phyloP scores from a whole-genome alignment of 2,888 invertebrate species.

The Colostygia pectinataria region DNA sequence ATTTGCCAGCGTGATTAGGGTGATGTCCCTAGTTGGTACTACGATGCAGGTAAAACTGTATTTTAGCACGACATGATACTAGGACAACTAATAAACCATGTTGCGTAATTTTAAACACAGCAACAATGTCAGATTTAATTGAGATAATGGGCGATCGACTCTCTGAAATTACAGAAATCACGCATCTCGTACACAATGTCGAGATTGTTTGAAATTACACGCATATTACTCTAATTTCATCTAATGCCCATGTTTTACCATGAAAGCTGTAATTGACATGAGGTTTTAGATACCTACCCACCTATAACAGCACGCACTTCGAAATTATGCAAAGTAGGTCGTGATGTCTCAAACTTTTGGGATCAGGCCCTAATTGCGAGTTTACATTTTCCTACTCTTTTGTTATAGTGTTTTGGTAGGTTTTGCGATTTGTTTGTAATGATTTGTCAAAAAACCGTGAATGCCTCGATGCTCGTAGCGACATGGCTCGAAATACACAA shows the following conservation, averaged over 20 bases:
- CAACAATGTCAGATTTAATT: conserved; percentile 4
- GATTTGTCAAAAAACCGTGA: too few relatives aligned
- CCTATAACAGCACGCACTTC: too few relatives aligned
- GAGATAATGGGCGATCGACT: conserved; percentile 5
- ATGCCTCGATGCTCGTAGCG: too few relatives aligned
- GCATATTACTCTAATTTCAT: too few relatives aligned
- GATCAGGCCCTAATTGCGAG: too few relatives aligned
- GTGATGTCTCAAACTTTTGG: too few relatives aligned
- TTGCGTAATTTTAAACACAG: conserved; percentile 10
- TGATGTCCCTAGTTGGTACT: conserved; percentile 30
- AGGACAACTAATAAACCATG: conserved; percentile 3
- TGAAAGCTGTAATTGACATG: not conserved
- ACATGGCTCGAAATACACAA: too few relatives aligned
- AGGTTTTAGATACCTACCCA: too few relatives aligned
- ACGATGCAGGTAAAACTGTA: conserved; percentile 21
- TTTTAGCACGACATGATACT: conserved; percentile 11
- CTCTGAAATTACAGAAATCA: conserved; percentile 9
- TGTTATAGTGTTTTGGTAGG: too few relatives aligned
- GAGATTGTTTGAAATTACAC: conserved; percentile 5
- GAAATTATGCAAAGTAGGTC: too few relatives aligned
- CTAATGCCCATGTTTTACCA: conserved; percentile 1
- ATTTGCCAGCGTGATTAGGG: conserved; percentile 32
- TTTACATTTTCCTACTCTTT: too few relatives aligned
- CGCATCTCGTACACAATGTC: conserved; percentile 7
- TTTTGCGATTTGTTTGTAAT: too few relatives aligned